These are phyloP conservation scores for Pogonomyrmex californicus DNA, from an alignment of 1,140 invertebrate genomes.

Conservation along the genomic window DNA sequence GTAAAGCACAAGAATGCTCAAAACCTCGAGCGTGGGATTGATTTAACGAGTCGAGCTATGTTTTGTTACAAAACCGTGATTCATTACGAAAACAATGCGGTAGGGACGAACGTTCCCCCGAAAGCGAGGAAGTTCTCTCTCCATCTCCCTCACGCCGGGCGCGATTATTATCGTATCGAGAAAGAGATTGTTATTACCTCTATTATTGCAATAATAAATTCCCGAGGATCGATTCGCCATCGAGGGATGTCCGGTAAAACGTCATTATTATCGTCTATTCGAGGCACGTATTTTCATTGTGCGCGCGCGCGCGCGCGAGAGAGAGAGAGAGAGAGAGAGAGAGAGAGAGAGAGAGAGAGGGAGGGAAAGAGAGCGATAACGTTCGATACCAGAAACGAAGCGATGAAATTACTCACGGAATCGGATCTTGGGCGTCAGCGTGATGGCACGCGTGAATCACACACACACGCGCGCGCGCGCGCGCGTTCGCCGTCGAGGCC, in stretches of 20 bases:
- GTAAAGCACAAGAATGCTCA: conserved; percentile 2
- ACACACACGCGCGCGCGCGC: conserved; percentile 46
- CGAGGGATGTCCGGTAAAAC: conserved; percentile 16
- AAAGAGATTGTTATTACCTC: conserved; percentile 35
- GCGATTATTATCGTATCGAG: conserved; percentile 25
- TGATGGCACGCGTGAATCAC: conserved; percentile 76
- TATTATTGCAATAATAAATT: conserved; percentile 53
- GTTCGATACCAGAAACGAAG: conserved; percentile 57
- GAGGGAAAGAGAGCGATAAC: conserved; percentile 21
- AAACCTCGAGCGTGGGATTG: neutral
- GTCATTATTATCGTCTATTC: conserved; percentile 37
- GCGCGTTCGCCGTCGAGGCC: conserved; percentile 41
- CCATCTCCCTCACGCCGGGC: neutral
- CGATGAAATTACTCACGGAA: conserved; percentile 59
- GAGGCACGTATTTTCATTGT: conserved; percentile 31
- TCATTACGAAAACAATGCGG: neutral
- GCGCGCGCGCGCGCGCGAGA: too few species aligned
- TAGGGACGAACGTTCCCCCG: neutral
- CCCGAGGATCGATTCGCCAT: conserved; percentile 25
- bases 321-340: conserved; percentile 22
- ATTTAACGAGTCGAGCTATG: neutral
- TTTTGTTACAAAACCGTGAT: neutral
- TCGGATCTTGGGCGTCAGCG: conserved; percentile 68
- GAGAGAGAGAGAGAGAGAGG: conserved; percentile 25
- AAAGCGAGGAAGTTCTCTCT: neutral